These are phyloP conservation scores for Spinibarbus caldwelli DNA, from an alignment of 2,797 vertebrate species.

Conservation along the genomic window DNA sequence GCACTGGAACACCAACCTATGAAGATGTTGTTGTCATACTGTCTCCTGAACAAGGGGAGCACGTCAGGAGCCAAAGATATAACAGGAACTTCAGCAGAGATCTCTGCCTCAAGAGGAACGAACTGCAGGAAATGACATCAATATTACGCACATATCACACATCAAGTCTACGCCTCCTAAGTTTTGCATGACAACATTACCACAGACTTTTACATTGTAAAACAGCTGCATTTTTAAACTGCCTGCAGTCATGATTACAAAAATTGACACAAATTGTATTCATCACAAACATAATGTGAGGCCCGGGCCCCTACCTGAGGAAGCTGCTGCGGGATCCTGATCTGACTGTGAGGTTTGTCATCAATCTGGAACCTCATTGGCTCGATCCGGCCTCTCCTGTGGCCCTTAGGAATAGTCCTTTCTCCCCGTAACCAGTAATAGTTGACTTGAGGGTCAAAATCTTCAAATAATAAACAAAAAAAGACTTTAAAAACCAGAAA, in stretches of 20 bases:
- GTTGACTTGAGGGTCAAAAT: slow-evolving; percentile 84
- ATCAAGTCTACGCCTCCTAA: too few relatives aligned
- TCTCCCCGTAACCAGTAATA: slow-evolving; percentile 92
- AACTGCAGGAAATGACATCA: slow-evolving; percentile 74
- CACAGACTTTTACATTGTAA: neutral
- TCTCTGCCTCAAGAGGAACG: slow-evolving; percentile 80
- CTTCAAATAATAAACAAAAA: slow-evolving; percentile 70
- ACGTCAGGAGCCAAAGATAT: slow-evolving; percentile 81
- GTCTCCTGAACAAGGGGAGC: slow-evolving; percentile 89
- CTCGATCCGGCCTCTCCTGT: slow-evolving; percentile 83
- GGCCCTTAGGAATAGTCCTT: slow-evolving; percentile 81
- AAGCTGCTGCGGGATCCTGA: slow-evolving; percentile 87
- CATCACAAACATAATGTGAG: neutral
- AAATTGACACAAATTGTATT: neutral
- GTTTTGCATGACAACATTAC: neutral
- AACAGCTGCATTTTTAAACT: neutral
- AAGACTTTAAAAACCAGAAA: neutral
- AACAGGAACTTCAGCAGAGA: slow-evolving; percentile 85
- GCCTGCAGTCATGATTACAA: neutral
- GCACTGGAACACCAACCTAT: slow-evolving; percentile 80
- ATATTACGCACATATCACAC: neutral
- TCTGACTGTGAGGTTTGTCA: slow-evolving; percentile 88
- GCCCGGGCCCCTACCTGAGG: slow-evolving; percentile 77
- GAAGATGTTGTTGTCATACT: slow-evolving; percentile 90
- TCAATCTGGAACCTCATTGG: slow-evolving; percentile 92